phyloP scores from a whole-genome alignment of 2,113 vertebrate species.

The Chaetura pelagica region DNA sequence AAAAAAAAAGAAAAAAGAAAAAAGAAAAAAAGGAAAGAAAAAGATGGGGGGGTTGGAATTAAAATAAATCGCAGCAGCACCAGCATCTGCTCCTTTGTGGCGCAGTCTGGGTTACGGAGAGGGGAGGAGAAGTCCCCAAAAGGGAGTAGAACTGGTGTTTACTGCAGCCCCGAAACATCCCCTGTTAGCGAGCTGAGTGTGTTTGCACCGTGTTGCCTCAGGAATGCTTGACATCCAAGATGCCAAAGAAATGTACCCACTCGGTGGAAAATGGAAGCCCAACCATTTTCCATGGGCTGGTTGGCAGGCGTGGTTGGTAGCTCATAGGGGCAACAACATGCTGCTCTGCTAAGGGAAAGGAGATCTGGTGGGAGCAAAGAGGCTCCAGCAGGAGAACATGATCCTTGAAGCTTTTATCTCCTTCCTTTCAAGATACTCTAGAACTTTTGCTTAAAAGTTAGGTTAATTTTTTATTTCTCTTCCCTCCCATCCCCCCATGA shows the following conservation, averaged over 20 bases:
- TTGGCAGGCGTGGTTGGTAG: rapidly evolving
- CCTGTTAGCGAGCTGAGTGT: neutral
- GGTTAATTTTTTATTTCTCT: neutral
- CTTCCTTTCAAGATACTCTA: neutral
- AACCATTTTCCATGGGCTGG: neutral
- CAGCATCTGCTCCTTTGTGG: slow-evolving; percentile 58
- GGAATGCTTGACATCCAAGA: slow-evolving; percentile 22
- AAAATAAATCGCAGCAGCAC: slow-evolving; percentile 43
- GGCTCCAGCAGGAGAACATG: rapidly evolving
- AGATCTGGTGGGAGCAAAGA: neutral
- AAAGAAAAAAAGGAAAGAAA: neutral
- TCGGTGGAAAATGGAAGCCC: neutral
- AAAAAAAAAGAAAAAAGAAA: neutral
- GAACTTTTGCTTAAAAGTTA: neutral
- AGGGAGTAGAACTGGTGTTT: slow-evolving; percentile 55
- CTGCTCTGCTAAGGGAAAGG: neutral
- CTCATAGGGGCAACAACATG: rapidly evolving
- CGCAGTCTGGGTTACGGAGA: slow-evolving; percentile 52
- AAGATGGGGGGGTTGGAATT: neutral
- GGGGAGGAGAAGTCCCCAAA: slow-evolving; percentile 39
- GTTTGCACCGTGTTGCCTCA: slow-evolving; percentile 27
- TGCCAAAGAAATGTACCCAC: neutral
- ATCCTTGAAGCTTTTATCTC: neutral
- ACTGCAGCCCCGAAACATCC: slow-evolving; percentile 26
- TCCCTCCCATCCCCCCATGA: neutral